Base-by-base conservation (phyloP, 2,888 invertebrate genomes). In the Monoplex corrugatus region DNA sequence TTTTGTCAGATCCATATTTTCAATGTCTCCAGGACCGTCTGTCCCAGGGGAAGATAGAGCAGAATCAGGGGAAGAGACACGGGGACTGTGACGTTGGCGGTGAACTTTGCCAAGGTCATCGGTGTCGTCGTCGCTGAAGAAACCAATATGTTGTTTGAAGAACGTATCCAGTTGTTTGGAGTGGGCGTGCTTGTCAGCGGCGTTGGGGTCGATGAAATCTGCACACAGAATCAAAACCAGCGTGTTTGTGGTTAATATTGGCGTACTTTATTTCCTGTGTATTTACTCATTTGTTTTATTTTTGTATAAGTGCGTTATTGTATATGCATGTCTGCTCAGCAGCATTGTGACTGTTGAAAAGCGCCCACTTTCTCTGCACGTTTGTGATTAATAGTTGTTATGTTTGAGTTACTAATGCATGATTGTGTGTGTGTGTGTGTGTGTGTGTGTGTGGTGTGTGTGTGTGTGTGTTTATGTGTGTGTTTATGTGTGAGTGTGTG, bases 151-250 rank as follows among this genome's bases (percentile, higher is more conserved):
- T 32, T 88, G 88, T 44, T 45, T 35, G 72, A 88, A 88, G 68
- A 88, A 88, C 8, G 88, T 6, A 63, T 82, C 88, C n/a, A 80
- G 38, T 28, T 82, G 82, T 63, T 83, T 82, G 63, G 88, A 88
- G 88, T 88, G 88, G 23, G 68, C n/a, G 88, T 88, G 88, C 28
- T 88, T 83, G 32, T 88, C 83, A 28, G 80, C 82, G 28, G 88
- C 88, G 19, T 83, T 28, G 28, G 88, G 88, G 44, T 88, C 88
- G 44, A 88, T 83, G 68, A 88, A 88, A 63, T 88, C 88, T 88
- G 88, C 57, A 28, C 43, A 88, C 63, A 88, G 23, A 87, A 6
- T 6, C 38, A 78, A 32, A n/a, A n/a, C 13, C 16, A 75, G 16
- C 38, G 38, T 38, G 38, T 16, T 38, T 10, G 2, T 68, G 2